Evolutionary conservation across 2,888 invertebrate genomes (phyloP), one percentile per base, ranked within the genome.

Genomic region (Eristalis intricaria): DNA sequence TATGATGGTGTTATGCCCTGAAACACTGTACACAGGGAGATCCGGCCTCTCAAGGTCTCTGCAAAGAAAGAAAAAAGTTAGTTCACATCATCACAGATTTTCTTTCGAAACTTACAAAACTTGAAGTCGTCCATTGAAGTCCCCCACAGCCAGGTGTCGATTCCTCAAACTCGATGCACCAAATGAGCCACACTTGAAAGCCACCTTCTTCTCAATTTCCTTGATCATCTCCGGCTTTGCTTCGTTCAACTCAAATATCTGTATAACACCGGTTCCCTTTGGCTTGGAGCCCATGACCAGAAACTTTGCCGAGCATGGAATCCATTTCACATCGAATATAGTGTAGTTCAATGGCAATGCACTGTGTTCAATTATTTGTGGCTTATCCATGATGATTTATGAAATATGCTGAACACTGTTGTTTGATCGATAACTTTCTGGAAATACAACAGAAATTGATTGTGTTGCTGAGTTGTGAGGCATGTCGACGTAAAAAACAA

Each of bases 181-280:
- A 93, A 99, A 99, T 0, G 98, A 98, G 23, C 97, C 97, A 94
- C 99, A 99, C 94, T 98, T 99, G 89, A 98, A 96, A 0, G 97
- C 95, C 87, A 96, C 96, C n/a, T 96, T 95, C 90, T 97, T 96
- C 90, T 96, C 96, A 88, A 96, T 95, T 89, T 96, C 96, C 90
- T 95, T 95, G 2, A 97, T 91, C 88, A 96, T 95, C 78, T 95
- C 94, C 29, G 96, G 92, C 91, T 97, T 96, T 2, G 96, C 96
- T 69, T 96, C 95, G 32, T 95, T 95, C 26, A 98, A 94, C 91
- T 97, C 96, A 91, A 95, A 97, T 19, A 97, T 94, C 93, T 98
- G 97, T 78, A 98, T 93, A 29, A 97, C 95, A 0, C 99, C 99
- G 70, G 96, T 96, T 64, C 97, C 97, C 90, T 96, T 96, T 0